Percentiles rank a stretch among this genome's conserved stretches.
phyloP scores from a whole-genome alignment of 2,113 vertebrate species.

The Thomomys bottae region DNA sequence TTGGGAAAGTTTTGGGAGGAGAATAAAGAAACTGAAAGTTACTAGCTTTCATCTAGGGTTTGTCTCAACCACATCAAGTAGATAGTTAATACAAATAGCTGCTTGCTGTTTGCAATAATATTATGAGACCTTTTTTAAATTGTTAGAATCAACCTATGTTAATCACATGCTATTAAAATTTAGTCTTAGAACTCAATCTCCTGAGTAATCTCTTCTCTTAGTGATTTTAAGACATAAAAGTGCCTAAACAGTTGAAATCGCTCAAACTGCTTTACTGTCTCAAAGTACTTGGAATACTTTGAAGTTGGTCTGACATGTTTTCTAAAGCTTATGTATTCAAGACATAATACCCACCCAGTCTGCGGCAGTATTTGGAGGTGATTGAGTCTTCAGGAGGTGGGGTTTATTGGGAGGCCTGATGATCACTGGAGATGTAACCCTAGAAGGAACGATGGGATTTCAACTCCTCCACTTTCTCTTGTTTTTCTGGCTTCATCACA shows the following conservation, averaged over 20 bases:
- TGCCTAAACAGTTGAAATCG: neutral
- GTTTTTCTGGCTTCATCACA: neutral
- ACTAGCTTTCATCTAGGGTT: conserved; percentile 46
- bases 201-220: neutral
- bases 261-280: neutral
- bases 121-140: conserved; percentile 39
- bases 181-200: conserved; percentile 38
- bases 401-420: neutral
- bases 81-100: conserved; percentile 38
- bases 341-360: neutral
- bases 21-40: conserved; percentile 42
- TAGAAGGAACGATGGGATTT: too few species aligned
- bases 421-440: neutral
- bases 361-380: neutral
- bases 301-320: neutral
- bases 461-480: neutral
- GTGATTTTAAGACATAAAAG: neutral
- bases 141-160: conserved; percentile 34
- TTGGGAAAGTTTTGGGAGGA: conserved; percentile 7
- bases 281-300: neutral
- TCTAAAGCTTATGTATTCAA: neutral
- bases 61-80: conserved; percentile 66
- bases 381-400: neutral
- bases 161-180: conserved; percentile 45
- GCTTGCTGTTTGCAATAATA: conserved; percentile 49